phyloP scores from a whole-genome alignment of 2,797 vertebrate species.

The Eulemur mongoz region DNA sequence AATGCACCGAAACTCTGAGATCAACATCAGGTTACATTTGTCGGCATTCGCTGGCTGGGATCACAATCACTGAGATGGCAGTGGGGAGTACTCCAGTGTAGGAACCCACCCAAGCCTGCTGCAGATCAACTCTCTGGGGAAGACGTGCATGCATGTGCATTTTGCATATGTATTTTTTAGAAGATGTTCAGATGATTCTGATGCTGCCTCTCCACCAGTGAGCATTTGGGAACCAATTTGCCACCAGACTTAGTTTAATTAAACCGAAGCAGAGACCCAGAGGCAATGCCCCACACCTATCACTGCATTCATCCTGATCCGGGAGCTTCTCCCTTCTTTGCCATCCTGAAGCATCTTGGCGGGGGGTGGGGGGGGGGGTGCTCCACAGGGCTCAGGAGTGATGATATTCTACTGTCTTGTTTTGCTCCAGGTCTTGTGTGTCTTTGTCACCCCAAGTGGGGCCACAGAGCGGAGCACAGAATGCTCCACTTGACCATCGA shows the following conservation, averaged over 20 bases:
- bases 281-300: not conserved
- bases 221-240: not conserved
- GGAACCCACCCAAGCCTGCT: not conserved
- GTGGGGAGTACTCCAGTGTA: not conserved
- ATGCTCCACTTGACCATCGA: not conserved
- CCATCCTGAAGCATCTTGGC: not conserved
- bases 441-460: not conserved
- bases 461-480: not conserved
- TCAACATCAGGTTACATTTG: not conserved
- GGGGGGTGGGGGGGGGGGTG: too few species aligned
- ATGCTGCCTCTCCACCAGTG: not conserved
- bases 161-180: not conserved
- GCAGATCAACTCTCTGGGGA: not conserved
- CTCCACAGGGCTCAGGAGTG: not conserved
- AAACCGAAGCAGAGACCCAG: not conserved
- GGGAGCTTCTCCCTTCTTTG: not conserved
- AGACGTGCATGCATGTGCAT: accelerated
- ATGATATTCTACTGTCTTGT: not conserved
- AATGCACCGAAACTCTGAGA: not conserved
- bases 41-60: not conserved
- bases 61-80: not conserved
- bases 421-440: not conserved
- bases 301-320: not conserved
- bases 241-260: not conserved
- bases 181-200: not conserved